phyloP scores from a whole-genome alignment of 2,888 invertebrate species.

The Meta bourneti region DNA sequence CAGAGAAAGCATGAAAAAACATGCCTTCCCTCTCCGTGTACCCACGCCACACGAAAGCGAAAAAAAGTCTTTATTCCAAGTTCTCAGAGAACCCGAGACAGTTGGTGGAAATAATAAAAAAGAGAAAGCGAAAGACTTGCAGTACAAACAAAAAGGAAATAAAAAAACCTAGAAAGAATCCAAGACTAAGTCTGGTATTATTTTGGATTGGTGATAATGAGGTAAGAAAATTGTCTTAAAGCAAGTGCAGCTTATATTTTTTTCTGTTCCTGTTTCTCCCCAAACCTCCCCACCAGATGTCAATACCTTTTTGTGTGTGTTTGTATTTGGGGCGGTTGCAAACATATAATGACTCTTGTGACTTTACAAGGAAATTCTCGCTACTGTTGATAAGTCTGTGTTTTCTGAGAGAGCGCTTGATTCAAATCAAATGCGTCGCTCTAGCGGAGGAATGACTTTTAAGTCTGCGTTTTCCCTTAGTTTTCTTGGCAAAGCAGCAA shows the following conservation, averaged over 20 bases:
- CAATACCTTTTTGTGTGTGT: conserved; percentile 34
- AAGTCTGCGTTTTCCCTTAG: too few species aligned
- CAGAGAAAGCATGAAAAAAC: conserved; percentile 37
- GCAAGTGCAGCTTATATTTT: conserved; percentile 68
- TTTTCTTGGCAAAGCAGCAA: too few species aligned
- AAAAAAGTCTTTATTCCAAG: conserved; percentile 55
- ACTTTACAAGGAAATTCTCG: conserved; percentile 19
- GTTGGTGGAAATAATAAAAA: conserved; percentile 20
- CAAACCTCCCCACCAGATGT: conserved; percentile 39
- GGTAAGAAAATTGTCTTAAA: conserved; percentile 74
- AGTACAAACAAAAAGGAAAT: conserved; percentile 52
- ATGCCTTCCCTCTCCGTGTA: conserved; percentile 7
- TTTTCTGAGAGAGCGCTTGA: neutral
- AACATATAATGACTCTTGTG: conserved; percentile 47
- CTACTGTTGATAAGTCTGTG: neutral
- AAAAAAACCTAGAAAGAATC: conserved; percentile 55
- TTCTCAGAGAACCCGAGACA: conserved; percentile 53
- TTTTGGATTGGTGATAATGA: conserved; percentile 76
- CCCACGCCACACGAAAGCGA: neutral
- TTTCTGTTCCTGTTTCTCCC: conserved; percentile 20
- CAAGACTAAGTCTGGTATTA: conserved; percentile 70
- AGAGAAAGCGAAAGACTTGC: conserved; percentile 53
- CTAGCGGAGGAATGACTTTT: too few species aligned
- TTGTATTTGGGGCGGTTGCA: conserved; percentile 34
- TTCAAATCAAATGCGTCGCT: too few species aligned